Percentiles rank a stretch among this genome's conserved stretches.
Conservation (phyloP, 2,888 invertebrate genomes). For the Nomada hirtipes region DNA sequence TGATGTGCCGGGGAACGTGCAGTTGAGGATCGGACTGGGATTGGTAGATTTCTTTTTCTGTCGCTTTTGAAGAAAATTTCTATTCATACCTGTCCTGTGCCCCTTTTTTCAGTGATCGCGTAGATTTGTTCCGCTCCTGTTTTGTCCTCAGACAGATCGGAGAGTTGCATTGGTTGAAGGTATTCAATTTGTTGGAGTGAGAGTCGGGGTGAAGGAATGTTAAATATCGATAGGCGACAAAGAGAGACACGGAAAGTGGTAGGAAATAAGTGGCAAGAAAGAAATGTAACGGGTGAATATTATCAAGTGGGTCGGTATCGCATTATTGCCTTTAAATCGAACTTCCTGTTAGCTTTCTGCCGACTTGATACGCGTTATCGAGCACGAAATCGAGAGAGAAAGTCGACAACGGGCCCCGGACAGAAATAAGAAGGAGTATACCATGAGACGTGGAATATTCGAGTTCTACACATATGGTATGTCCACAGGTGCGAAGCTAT, state of each 20-base stretch:
- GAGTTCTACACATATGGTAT: constrained; percentile 39
- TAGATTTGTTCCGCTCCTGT: too few species aligned
- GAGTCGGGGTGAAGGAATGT: not conserved
- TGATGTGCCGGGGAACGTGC: too few species aligned
- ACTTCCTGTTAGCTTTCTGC: constrained; percentile 53
- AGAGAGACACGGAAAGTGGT: not conserved
- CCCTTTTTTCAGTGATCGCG: too few species aligned
- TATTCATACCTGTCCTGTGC: too few species aligned
- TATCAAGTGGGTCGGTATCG: constrained; percentile 5
- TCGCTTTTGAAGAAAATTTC: too few species aligned
- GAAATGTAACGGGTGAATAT: not conserved
- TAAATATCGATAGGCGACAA: too few species aligned
- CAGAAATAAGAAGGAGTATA: constrained; percentile 39
- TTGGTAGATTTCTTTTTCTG: too few species aligned
- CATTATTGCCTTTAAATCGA: constrained; percentile 39
- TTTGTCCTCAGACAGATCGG: too few species aligned
- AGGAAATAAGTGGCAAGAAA: not conserved
- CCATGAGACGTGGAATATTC: constrained; percentile 50
- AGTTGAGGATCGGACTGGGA: too few species aligned
- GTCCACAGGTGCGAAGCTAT: constrained; percentile 42
- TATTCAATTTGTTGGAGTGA: too few species aligned
- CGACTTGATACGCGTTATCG: constrained; percentile 51
- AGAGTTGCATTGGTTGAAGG: too few species aligned
- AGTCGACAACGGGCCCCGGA: constrained; percentile 20
- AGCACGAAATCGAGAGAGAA: constrained; percentile 52